phyloP scores from a whole-genome alignment of 2,113 vertebrate species.

The Daubentonia madagascariensis region DNA sequence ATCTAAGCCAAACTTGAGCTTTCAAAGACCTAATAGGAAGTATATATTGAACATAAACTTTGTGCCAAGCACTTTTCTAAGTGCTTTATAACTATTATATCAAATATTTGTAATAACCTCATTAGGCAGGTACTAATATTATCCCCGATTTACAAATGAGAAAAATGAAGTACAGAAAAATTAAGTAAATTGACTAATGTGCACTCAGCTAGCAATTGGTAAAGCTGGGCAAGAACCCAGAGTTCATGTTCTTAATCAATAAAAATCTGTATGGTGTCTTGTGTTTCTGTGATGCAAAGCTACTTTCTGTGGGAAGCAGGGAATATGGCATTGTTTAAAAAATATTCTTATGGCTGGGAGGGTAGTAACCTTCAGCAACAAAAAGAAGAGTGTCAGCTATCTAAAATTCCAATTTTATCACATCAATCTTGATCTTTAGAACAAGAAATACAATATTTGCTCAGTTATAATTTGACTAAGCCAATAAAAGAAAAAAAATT shows the following conservation, averaged over 20 bases:
- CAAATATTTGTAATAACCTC: background rate
- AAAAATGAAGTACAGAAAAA: background rate
- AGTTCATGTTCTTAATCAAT: background rate
- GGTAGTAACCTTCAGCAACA: background rate
- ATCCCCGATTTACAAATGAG: background rate
- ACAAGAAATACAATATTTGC: background rate
- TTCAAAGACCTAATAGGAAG: background rate
- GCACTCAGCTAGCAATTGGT: background rate
- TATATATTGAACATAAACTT: background rate
- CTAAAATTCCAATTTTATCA: background rate
- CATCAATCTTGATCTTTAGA: slow-evolving; percentile 3
- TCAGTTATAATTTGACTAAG: slow-evolving; percentile 52
- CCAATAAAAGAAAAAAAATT: slow-evolving; percentile 29
- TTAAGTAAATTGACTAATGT: background rate
- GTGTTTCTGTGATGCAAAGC: background rate
- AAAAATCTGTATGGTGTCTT: background rate
- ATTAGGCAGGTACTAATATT: background rate
- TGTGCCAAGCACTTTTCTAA: background rate
- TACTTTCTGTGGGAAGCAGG: too few relatives aligned
- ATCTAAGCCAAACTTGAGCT: background rate
- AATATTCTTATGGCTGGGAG: background rate
- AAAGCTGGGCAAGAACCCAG: background rate
- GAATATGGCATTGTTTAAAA: background rate
- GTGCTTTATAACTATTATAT: background rate
- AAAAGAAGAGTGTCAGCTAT: background rate